Base-by-base conservation (phyloP, 2,113 vertebrate genomes). In the Solea senegalensis region DNA sequence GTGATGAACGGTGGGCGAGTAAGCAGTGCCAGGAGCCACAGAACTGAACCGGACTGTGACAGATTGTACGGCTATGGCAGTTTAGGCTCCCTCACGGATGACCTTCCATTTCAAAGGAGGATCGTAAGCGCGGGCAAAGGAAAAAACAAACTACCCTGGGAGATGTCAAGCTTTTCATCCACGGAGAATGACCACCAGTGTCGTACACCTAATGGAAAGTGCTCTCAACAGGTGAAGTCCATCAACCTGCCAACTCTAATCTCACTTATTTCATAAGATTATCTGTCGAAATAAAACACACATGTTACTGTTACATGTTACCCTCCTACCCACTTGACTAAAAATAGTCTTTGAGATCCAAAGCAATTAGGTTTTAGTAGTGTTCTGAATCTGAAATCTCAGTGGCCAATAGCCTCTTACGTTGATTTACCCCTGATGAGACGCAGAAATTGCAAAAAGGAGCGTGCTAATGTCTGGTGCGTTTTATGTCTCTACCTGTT, bases 101-200 rank as follows among this genome's bases (percentile, higher is more conserved):
- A 82, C 0, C 83, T 85, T 8, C 1, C 61, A 0, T 86, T 91
- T 67, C 93, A 94, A 14, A 88, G 95, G 27, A 94, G 95, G 65
- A 95, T 96, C 6, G 83, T 96, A 70, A 99, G 97, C 0, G 96
- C 97, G 0, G 94, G 95, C 0, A 97, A 95, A 83, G 95, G 95
- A 2, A 99, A 95, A 76, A 95, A 90, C 92, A 97, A 96, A 60
- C 93, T 99, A 51, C 98, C 97, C 0, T 98, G 98, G 98, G 96
- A 97, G 81, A 93, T 80, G 6, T 88, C 93, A 0, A 88, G 26
- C 13, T 76, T 90, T 28, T 91, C 88, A 11, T 85, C 74, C 34
- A 1, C 71, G 13, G 93, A 92, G 64, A 84, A 79, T 0, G 75
- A 80, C 44, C 76, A 83, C 4, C 92, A 84, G 39, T 74, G 10